Percentiles rank a stretch among this genome's conserved stretches.
Conservation (phyloP, 2,888 invertebrate genomes). For the Acrobasis repandana region DNA sequence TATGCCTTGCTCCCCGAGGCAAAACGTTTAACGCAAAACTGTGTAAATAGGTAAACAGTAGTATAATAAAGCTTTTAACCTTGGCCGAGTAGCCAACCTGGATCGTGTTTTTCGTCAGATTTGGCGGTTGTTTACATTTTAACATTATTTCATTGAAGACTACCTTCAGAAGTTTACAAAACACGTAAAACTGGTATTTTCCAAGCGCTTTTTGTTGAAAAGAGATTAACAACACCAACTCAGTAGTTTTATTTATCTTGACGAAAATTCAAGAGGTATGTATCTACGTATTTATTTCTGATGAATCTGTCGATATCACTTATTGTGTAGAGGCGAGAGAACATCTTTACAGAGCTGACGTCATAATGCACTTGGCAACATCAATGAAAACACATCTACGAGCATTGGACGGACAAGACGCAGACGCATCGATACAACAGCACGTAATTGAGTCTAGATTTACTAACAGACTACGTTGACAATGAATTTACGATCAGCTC, state of each 20-base stretch:
- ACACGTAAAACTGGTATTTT: not conserved
- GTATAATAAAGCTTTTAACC: conserved; percentile 51
- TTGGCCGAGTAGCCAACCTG: conserved; percentile 65
- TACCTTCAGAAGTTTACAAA: not conserved
- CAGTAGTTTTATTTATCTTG: not conserved
- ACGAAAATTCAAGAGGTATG: not conserved
- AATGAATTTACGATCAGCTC: conserved; percentile 26
- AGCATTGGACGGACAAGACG: conserved; percentile 28
- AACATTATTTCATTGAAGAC: conserved; percentile 30
- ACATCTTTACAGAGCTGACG: conserved; percentile 51
- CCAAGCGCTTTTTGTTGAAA: conserved; percentile 1
- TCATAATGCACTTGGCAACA: conserved; percentile 44
- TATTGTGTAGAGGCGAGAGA: not conserved
- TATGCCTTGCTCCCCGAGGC: conserved; percentile 33
- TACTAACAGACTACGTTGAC: conserved; percentile 29
- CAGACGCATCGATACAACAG: conserved; percentile 33
- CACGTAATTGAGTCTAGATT: conserved; percentile 33
- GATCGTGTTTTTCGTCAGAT: conserved; percentile 53
- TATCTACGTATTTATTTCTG: not conserved
- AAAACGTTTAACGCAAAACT: conserved; percentile 1
- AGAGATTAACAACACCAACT: not conserved
- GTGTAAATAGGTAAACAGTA: conserved; percentile 48
- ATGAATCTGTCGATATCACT: not conserved
- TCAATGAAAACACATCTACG: conserved; percentile 43
- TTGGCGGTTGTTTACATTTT: conserved; percentile 59